A percentile compares a stretch with the other conserved stretches of the same genome.
These are phyloP conservation scores for Pteronura brasiliensis DNA, from an alignment of 2,113 vertebrate species.

Conservation along the genomic window DNA sequence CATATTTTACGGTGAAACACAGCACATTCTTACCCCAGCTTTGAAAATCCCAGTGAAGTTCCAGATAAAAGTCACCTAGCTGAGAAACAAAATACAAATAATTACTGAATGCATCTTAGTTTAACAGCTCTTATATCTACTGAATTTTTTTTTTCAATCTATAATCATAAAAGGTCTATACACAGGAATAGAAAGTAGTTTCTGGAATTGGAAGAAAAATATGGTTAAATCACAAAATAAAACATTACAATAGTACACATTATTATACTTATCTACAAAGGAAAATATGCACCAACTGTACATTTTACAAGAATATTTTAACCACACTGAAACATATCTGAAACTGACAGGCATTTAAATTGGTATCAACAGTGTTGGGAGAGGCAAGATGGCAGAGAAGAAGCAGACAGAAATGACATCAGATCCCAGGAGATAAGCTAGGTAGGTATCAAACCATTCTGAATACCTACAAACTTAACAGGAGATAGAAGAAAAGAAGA, in stretches of 20 bases:
- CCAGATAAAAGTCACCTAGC: constrained; percentile 99
- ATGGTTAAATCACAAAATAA: not conserved
- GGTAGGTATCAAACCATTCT: too few relatives aligned
- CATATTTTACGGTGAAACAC: constrained; percentile 47
- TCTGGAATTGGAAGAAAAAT: not conserved
- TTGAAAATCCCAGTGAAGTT: constrained; percentile 99
- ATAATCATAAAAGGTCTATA: not conserved
- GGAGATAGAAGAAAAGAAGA: too few relatives aligned
- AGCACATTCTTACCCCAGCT: constrained; percentile 94
- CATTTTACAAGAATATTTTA: not conserved
- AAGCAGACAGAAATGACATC: too few relatives aligned
- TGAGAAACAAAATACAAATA: constrained; percentile 80
- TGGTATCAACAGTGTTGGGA: not conserved
- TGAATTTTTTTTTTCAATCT: not conserved
- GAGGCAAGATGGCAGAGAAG: too few relatives aligned
- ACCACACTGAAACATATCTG: not conserved
- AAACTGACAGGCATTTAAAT: not conserved
- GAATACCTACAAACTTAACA: too few relatives aligned
- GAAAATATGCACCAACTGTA: not conserved
- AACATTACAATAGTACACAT: not conserved
- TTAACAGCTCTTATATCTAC: not conserved
- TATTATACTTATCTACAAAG: not conserved
- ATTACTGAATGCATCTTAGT: constrained; percentile 23
- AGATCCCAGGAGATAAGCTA: too few relatives aligned
- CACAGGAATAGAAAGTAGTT: not conserved